phyloP scores from a whole-genome alignment of 2,113 vertebrate genomes.

The Oplegnathus fasciatus region DNA sequence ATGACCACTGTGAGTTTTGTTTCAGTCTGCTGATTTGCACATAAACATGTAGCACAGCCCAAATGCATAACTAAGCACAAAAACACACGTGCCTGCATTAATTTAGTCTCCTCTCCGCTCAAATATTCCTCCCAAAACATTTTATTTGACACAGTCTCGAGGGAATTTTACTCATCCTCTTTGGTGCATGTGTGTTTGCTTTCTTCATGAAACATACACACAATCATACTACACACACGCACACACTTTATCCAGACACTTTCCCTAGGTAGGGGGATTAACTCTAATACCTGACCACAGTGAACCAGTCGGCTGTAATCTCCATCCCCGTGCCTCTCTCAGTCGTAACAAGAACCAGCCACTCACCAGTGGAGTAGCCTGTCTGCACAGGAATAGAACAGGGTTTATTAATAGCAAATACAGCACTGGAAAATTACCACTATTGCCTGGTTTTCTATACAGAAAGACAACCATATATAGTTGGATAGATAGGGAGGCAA shows the following conservation, averaged over 20 bases:
- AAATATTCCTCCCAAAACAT: neutral
- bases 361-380: constrained; percentile 46
- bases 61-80: neutral
- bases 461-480: constrained; percentile 1
- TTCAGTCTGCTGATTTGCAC: constrained; percentile 18
- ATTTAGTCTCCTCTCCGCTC: neutral
- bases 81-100: neutral
- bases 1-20: neutral
- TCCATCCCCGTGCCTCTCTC: constrained; percentile 50
- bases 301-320: constrained; percentile 68
- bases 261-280: constrained; percentile 66
- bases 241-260: constrained; percentile 53
- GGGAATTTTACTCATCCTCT: neutral
- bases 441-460: neutral
- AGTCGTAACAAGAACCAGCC: constrained; percentile 56
- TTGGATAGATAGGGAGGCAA: neutral
- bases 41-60: neutral
- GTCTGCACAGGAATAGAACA: constrained; percentile 46
- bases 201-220: constrained; percentile 4
- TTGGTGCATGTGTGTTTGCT: constrained; percentile 9
- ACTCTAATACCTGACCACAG: constrained; percentile 66
- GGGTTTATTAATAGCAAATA: constrained; percentile 49
- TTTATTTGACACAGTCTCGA: neutral
- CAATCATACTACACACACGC: neutral
- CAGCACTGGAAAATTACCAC: neutral